Conservation (phyloP, 2,113 vertebrate species). For the Perccottus glenii region DNA sequence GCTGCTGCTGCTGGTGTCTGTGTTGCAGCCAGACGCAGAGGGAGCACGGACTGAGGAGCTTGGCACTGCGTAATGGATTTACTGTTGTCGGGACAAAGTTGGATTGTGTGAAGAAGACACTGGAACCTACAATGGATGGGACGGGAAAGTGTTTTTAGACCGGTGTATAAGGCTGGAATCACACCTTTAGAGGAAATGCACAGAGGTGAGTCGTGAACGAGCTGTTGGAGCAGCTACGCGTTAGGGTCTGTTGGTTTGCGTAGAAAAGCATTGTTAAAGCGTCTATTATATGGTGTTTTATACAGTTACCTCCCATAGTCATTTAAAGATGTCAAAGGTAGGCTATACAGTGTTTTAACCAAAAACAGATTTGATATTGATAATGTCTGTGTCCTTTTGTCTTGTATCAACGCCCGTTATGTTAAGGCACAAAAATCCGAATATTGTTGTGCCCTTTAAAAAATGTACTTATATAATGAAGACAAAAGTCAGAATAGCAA, state of each 20-base stretch:
- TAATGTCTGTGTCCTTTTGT: not conserved
- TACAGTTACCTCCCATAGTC: not conserved
- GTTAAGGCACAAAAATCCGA: not conserved
- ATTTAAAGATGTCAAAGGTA: not conserved
- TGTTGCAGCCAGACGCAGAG: slow-evolving; percentile 21
- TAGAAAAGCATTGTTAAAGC: not conserved
- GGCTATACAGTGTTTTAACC: not conserved
- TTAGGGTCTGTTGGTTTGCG: slow-evolving; percentile 17
- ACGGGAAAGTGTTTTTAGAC: slow-evolving; percentile 44
- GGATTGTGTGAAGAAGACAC: slow-evolving; percentile 62
- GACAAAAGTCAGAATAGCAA: not conserved
- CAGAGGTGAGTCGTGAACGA: slow-evolving; percentile 73
- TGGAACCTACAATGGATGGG: slow-evolving; percentile 61
- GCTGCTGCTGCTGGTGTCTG: slow-evolving; percentile 8
- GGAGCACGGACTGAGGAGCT: slow-evolving; percentile 31
- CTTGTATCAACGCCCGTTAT: not conserved
- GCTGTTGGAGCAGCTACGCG: slow-evolving; percentile 20
- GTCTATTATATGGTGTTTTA: not conserved
- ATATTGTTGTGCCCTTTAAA: not conserved
- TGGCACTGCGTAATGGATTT: slow-evolving; percentile 71
- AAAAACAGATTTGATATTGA: not conserved
- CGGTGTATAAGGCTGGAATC: slow-evolving; percentile 51
- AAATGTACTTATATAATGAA: not conserved
- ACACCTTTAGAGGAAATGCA: slow-evolving; percentile 75
- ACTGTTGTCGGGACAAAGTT: slow-evolving; percentile 72